Percentiles rank a stretch among this genome's conserved stretches.
phyloP scores from a whole-genome alignment of 2,113 vertebrate species.

The Meleagris gallopavo region DNA sequence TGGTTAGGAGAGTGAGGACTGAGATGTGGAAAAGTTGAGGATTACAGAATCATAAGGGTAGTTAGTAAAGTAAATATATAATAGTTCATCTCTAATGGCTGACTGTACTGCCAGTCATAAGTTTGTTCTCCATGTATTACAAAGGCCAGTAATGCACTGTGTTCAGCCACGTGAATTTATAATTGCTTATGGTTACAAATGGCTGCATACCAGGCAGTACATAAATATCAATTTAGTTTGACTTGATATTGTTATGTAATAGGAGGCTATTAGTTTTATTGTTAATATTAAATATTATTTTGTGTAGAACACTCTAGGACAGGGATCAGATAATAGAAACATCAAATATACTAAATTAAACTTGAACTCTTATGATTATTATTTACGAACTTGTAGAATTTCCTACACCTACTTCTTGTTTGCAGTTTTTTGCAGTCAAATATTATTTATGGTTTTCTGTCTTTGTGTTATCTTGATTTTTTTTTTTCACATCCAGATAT shows the following conservation, averaged over 20 bases:
- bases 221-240: constrained; percentile 39
- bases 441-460: background rate
- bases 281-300: background rate
- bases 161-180: background rate
- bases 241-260: constrained; percentile 25
- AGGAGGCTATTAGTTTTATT: constrained; percentile 24
- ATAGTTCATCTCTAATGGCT: background rate
- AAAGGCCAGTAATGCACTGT: background rate
- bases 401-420: background rate
- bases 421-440: background rate
- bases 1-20: background rate
- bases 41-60: background rate
- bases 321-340: background rate
- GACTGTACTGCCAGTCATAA: background rate
- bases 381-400: background rate
- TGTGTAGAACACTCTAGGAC: background rate
- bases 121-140: fast-evolving
- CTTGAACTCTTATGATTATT: background rate
- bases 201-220: background rate
- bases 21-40: background rate
- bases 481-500: background rate
- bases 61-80: background rate
- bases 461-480: background rate
- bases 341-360: background rate
- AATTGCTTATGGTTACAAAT: background rate